These are phyloP conservation scores for Odontamblyopus lacepedii DNA, from an alignment of 2,797 vertebrate species.

Conservation along the genomic window DNA sequence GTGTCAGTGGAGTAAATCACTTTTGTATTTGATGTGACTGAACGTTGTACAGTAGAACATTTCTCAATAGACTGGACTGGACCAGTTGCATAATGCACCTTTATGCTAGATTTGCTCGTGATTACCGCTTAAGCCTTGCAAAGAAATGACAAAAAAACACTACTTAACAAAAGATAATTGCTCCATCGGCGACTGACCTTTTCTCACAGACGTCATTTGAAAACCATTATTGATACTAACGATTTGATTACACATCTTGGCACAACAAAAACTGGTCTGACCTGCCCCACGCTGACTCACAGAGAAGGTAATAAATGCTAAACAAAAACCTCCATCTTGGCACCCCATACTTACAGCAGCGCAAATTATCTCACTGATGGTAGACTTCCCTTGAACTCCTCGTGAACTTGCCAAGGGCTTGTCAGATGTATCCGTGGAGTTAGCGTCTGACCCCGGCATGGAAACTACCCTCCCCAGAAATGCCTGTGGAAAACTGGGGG, in stretches of 20 bases:
- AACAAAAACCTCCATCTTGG: conserved; percentile 26
- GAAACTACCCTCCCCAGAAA: conserved; percentile 45
- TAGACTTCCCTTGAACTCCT: conserved; percentile 61
- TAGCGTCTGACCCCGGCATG: conserved; percentile 53
- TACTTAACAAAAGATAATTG: neutral
- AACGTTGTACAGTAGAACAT: conserved; percentile 30
- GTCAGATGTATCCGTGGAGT: conserved; percentile 42
- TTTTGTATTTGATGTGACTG: conserved; percentile 24
- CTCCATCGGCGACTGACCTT: neutral
- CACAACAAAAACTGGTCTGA: conserved; percentile 27
- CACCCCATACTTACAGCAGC: conserved; percentile 29
- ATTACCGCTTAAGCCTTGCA: neutral
- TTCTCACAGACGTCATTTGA: neutral
- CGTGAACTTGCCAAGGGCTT: conserved; percentile 50
- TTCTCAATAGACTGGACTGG: conserved; percentile 22
- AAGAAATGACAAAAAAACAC: neutral
- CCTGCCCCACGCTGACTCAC: conserved; percentile 25
- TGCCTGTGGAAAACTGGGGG: conserved; percentile 61
- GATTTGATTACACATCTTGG: neutral
- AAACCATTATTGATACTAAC: conserved; percentile 1
- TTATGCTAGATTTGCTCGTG: neutral
- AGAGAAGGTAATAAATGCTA: conserved; percentile 17
- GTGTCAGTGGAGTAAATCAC: conserved; percentile 13
- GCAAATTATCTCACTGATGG: conserved; percentile 59
- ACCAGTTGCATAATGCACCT: no score